Evolutionary conservation across 53 echinoderm and acorn worm genomes (phyloP).

Genomic region (Glandiceps talaboti): DNA sequence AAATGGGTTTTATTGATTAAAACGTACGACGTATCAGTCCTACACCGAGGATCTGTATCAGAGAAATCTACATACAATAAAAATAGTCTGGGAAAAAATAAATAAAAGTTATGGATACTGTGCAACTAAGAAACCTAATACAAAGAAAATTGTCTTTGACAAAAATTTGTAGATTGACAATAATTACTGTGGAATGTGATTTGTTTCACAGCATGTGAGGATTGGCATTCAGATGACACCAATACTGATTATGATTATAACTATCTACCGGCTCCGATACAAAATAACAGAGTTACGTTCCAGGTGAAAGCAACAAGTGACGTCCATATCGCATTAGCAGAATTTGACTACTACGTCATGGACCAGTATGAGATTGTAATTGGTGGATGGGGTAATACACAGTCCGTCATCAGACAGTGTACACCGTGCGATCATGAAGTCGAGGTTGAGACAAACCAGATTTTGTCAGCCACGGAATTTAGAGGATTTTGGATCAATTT

Average conservation of each 20-base stretch:
- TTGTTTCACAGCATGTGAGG: neutral
- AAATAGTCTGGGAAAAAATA: too few relatives aligned
- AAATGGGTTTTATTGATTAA: too few relatives aligned
- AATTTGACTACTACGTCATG: neutral
- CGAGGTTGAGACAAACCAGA: constrained; percentile 23
- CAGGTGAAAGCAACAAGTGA: constrained; percentile 15
- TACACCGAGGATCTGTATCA: too few relatives aligned
- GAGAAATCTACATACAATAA: too few relatives aligned
- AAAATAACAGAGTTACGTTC: neutral
- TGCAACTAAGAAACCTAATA: too few relatives aligned
- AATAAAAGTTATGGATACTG: too few relatives aligned
- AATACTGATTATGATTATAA: neutral
- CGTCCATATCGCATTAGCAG: neutral
- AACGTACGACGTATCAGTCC: too few relatives aligned
- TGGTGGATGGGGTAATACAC: constrained; percentile 53
- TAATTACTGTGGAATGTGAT: too few relatives aligned
- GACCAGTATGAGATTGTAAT: constrained; percentile 41
- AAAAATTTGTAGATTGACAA: too few relatives aligned
- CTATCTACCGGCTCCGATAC: neutral
- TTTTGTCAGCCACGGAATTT: constrained; percentile 30
- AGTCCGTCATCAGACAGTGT: constrained; percentile 43
- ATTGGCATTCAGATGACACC: neutral
- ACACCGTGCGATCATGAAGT: constrained; percentile 1
- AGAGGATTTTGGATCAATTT: constrained; percentile 57
- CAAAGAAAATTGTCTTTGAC: too few relatives aligned